Evolutionary conservation across 2,113 vertebrate genomes (phyloP).

Genomic region (Isurus oxyrinchus): DNA sequence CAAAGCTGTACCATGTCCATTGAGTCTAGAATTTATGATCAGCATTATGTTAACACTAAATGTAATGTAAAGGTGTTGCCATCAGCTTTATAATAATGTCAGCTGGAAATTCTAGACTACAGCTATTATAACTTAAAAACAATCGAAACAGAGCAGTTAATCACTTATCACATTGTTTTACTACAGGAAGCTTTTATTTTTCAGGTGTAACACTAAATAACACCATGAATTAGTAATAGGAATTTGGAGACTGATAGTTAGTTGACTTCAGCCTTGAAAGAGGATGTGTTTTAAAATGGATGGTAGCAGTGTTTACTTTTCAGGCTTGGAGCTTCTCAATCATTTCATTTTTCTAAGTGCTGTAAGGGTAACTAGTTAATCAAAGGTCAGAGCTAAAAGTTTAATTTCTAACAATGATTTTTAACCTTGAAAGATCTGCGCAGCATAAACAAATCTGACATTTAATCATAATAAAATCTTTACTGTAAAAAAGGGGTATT

Average conservation of each 20-base stretch:
- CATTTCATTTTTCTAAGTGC: background rate
- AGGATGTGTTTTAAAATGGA: background rate
- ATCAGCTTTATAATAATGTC: background rate
- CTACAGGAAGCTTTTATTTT: background rate
- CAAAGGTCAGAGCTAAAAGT: constrained; percentile 1
- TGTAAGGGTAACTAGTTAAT: background rate
- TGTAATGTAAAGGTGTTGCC: background rate
- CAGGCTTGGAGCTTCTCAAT: background rate
- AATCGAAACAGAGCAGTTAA: background rate
- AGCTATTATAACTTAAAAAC: background rate
- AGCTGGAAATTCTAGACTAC: background rate
- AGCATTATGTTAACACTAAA: background rate
- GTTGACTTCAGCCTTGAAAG: background rate
- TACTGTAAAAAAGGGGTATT: background rate
- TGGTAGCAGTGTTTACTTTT: background rate
- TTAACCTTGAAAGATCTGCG: background rate
- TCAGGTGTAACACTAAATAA: background rate
- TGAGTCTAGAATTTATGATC: background rate
- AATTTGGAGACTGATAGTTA: background rate
- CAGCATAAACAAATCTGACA: background rate
- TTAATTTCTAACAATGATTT: background rate
- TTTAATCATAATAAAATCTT: background rate
- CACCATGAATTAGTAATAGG: background rate
- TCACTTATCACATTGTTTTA: background rate
- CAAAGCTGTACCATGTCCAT: background rate